These are phyloP conservation scores for Manduca sexta DNA, from an alignment of 1,140 invertebrate species.

Conservation along the genomic window DNA sequence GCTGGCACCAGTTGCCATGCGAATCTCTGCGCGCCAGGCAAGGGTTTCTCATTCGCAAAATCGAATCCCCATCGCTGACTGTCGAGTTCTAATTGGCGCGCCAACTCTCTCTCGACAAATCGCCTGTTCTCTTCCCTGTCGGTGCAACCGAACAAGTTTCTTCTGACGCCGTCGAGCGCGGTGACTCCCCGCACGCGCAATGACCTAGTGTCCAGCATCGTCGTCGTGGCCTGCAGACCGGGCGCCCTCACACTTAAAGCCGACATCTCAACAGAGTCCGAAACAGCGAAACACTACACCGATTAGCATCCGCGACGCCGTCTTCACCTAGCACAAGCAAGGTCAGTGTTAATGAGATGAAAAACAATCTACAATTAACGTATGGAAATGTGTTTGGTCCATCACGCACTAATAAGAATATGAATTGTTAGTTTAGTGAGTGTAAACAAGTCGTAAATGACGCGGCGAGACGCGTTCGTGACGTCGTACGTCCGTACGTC, in stretches of 20 bases:
- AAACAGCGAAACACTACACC: constrained; percentile 44
- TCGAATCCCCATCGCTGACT: constrained; percentile 68
- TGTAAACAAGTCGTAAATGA: constrained; percentile 56
- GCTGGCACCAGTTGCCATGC: constrained; percentile 63
- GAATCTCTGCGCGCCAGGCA: constrained; percentile 60
- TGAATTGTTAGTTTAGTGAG: constrained; percentile 32
- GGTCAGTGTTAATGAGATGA: constrained; percentile 39
- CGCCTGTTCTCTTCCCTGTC: constrained; percentile 60
- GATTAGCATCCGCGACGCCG: constrained; percentile 53
- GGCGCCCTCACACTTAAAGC: constrained; percentile 63
- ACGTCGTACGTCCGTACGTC: constrained; percentile 37
- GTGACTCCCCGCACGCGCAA: constrained; percentile 52
- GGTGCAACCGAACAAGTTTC: constrained; percentile 63
- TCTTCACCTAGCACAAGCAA: constrained; percentile 52
- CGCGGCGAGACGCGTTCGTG: constrained; percentile 27
- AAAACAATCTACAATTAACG: constrained; percentile 22
- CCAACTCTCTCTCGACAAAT: constrained; percentile 61
- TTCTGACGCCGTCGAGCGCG: constrained; percentile 54
- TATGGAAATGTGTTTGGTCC: constrained; percentile 36
- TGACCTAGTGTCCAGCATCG: constrained; percentile 53
- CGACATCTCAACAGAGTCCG: constrained; percentile 55
- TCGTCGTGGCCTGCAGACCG: constrained; percentile 47
- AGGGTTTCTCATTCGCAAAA: constrained; percentile 60
- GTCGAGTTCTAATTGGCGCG: constrained; percentile 54
- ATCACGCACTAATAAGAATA: constrained; percentile 58